Evolutionary conservation across 2,888 invertebrate species (phyloP), one percentile per base, ranked within the genome.

Genomic region (Aporophyla lueneburgensis): DNA sequence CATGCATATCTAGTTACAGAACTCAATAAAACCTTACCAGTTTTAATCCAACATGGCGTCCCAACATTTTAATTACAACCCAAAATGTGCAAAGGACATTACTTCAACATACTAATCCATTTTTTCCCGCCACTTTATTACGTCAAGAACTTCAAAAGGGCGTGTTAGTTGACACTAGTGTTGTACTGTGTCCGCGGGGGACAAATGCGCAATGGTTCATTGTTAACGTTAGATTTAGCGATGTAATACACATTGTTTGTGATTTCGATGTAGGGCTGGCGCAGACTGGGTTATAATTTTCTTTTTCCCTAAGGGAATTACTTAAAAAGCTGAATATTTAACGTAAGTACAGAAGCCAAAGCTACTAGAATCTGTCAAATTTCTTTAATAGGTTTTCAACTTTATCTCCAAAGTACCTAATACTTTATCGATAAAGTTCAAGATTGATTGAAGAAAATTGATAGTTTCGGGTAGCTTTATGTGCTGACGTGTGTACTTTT

Each of bases 141-240:
- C 74, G 89, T 90, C 90, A 88, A 90, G 88, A 78, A 82, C 79
- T 81, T 85, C 78, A 58, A 65, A 83, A 84, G 62, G 84, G 86
- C 83, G 84, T 84, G 72, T 62, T 68, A 84, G 74, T 74, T 80
- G 84, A 81, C 80, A 84, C 81, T 71, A 69, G 71, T 74, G 69
- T 72, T 69, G 67, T 58, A 12, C 56, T 21, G 19, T 65, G 59
- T 70, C 80, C 77, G 71, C 85, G 71, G 84, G 91, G 91, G 87
- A 88, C 86, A 88, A 93, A 91, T 93, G 92, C 92, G 92, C 93
- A 93, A 93, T 84, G 69, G 74, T 66, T 80, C 83, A 83, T 86
- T 88, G 86, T 87, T 77, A 70, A 14, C 71, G 82, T 79, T 87
- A 88, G 86, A 91, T 91, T 90, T 88, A 85, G 88, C 87, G 86